phyloP scores from a whole-genome alignment of 2,888 invertebrate species.

The Notodonta dromedarius region DNA sequence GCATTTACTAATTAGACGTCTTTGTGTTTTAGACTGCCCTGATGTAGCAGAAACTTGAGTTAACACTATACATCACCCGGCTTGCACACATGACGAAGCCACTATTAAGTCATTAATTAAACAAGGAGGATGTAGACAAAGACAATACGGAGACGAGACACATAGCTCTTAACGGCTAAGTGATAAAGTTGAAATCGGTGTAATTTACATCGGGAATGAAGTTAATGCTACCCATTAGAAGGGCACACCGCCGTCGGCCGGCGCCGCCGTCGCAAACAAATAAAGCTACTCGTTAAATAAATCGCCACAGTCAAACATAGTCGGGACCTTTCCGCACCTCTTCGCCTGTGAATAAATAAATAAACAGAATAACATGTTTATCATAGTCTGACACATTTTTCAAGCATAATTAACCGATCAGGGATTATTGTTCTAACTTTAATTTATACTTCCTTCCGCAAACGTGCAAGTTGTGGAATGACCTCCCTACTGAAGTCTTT shows the following conservation, averaged over 20 bases:
- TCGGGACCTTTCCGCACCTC: constrained; percentile 68
- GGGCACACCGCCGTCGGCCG: constrained; percentile 51
- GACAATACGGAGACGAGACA: constrained; percentile 30
- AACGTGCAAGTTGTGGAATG: too few relatives aligned
- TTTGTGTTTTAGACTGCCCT: constrained; percentile 35
- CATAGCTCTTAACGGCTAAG: constrained; percentile 44
- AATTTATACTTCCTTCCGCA: too few relatives aligned
- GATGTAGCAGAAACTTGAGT: constrained; percentile 38
- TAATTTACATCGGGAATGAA: constrained; percentile 55
- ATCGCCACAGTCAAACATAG: constrained; percentile 72
- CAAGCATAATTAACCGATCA: constrained; percentile 10
- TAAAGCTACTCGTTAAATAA: constrained; percentile 76
- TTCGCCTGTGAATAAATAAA: constrained; percentile 59
- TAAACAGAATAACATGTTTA: constrained; percentile 63
- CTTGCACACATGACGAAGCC: constrained; percentile 57
- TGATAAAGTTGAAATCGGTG: constrained; percentile 62
- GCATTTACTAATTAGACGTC: constrained; percentile 36
- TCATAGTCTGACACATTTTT: constrained; percentile 40
- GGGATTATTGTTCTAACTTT: not conserved
- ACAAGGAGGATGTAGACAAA: constrained; percentile 50
- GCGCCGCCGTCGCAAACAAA: constrained; percentile 58
- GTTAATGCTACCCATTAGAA: constrained; percentile 73
- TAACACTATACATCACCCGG: constrained; percentile 53
- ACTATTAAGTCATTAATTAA: constrained; percentile 73
- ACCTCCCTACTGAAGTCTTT: too few relatives aligned